Percentiles rank a stretch among this genome's conserved stretches.
These are phyloP conservation scores for Hafferia zeledoni DNA, from an alignment of 2,797 vertebrate species.

Conservation along the genomic window DNA sequence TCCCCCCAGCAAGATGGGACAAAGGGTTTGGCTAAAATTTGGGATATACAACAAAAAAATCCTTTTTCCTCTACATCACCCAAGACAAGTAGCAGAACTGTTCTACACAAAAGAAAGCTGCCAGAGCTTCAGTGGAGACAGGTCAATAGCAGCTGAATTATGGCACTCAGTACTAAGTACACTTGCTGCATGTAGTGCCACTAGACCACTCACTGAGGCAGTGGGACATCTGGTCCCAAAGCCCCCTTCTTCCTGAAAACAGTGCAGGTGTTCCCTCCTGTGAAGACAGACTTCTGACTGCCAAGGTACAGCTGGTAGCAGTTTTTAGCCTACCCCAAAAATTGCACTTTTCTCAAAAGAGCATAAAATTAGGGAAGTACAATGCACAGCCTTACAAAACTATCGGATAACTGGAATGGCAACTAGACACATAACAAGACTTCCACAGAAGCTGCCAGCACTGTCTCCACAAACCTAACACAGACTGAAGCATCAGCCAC, in stretches of 20 bases:
- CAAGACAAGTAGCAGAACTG: not conserved
- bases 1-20: not conserved
- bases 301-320: not conserved
- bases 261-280: not conserved
- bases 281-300: not conserved
- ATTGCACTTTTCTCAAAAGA: not conserved
- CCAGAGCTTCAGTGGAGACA: not conserved
- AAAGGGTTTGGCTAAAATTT: not conserved
- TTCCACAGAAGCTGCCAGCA: not conserved
- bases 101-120: not conserved
- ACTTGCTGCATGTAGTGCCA: not conserved
- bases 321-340: not conserved
- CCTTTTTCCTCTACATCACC: not conserved
- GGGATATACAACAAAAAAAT: not conserved
- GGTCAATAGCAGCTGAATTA: not conserved
- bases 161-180: not conserved
- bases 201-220: not conserved
- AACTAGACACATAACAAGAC: not conserved
- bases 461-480: not conserved
- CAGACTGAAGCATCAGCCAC: not conserved
- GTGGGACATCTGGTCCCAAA: not conserved
- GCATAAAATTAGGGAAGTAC: not conserved
- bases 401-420: not conserved
- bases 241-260: not conserved
- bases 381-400: not conserved